phyloP scores from a whole-genome alignment of 2,113 vertebrate species.

The Ellobius talpinus region DNA sequence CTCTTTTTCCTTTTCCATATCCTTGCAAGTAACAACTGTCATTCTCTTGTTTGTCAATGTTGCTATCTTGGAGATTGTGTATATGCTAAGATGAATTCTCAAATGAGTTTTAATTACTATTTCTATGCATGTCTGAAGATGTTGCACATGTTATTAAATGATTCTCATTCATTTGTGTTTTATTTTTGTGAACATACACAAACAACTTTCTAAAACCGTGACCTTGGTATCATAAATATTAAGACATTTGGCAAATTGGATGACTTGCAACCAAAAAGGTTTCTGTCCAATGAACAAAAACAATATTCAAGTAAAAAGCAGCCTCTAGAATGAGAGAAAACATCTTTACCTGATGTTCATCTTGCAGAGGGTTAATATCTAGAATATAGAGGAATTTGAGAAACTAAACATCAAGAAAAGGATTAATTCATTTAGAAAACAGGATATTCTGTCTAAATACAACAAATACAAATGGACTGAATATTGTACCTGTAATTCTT shows the following conservation, averaged over 20 bases:
- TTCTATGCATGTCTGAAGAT: no score
- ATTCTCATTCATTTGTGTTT: neutral
- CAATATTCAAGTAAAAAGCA: neutral
- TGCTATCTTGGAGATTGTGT: neutral
- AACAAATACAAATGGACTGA: no score
- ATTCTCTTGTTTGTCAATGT: neutral
- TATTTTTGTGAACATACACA: neutral
- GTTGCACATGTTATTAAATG: no score
- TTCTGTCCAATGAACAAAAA: neutral
- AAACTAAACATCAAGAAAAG: neutral
- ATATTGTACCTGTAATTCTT: no score
- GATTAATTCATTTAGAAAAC: neutral
- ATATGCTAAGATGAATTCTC: neutral
- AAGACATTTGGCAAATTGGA: neutral
- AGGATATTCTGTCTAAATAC: neutral
- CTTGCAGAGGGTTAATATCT: no score
- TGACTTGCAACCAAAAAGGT: neutral
- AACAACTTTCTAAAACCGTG: neutral
- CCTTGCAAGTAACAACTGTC: no score
- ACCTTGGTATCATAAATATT: neutral
- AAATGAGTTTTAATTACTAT: neutral
- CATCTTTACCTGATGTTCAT: neutral
- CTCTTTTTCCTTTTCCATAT: no score
- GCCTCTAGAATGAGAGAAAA: neutral
- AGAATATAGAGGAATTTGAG: neutral